Evolutionary conservation across 2,888 invertebrate genomes (phyloP), one percentile per base, ranked within the genome.

Genomic region (Lepidocyrtinus sp.): DNA sequence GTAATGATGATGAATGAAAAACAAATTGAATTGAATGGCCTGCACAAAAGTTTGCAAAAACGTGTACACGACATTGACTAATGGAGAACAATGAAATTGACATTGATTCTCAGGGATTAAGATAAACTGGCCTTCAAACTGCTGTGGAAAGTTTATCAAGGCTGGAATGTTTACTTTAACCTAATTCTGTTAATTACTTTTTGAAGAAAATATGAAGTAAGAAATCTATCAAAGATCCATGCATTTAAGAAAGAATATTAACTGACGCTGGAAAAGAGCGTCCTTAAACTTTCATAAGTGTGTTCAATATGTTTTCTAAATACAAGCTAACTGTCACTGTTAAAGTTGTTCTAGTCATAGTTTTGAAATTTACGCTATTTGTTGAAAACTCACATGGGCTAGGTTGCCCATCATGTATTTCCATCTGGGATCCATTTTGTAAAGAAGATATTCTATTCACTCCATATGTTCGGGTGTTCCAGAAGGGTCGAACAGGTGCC

Each of bases 341-440:
- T 12, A 36, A 12, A 36, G 7, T 36, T 12, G 7, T 36, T 36
- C 36, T 36, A 12, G 7, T 36, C 5, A 12, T 12, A 36, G 36
- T 36, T 36, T 36, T 36, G 36, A 12, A 36, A 9, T 12, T 36
- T 12, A 9, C 7, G 5, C 36, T 36, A 36, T 36, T 36, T 36
- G 12, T 36, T 12, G 5, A 9, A 12, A 36, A 36, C 12, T 5
- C 12, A 12, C 5, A 36, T 9, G 36, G 36, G 5, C 36, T 36
- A 12, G 36, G 36, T 12, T 36, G 36, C 36, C 7, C 5, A 12
- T 12, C 12, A 12, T 36, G 36, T 36, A 36, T 59, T 1, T 71
- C 71, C 17, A 72, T 72, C 1, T 78, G 78, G 78, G 64, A 79
- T 12, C 50, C 79, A 25, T 82, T 82, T 36, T 82, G 82, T 59